A percentile compares a stretch with the other conserved stretches of the same genome.
Conservation (phyloP, 2,113 vertebrate species). For the Nycticorax nycticorax region DNA sequence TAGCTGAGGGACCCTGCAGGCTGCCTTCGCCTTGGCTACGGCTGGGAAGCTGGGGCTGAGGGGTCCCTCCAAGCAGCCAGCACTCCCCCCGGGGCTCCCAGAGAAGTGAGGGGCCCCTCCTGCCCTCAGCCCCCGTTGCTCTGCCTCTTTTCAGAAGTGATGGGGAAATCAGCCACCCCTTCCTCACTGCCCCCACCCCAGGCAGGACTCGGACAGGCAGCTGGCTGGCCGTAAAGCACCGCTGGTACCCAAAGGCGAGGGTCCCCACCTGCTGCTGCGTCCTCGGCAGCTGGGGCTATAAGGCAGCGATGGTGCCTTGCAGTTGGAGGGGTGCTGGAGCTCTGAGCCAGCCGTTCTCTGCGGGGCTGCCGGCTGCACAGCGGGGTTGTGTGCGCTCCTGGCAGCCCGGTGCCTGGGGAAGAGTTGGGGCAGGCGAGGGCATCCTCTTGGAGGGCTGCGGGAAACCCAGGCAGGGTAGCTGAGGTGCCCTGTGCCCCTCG, state of each 20-base stretch:
- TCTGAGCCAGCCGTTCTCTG: background rate
- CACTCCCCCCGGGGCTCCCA: background rate
- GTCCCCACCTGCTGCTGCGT: background rate
- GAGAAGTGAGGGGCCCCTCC: background rate
- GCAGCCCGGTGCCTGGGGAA: accelerated
- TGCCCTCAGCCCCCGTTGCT: background rate
- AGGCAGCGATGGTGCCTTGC: background rate
- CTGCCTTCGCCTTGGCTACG: background rate
- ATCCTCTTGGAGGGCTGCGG: background rate
- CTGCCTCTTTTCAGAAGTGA: background rate
- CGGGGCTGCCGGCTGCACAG: background rate
- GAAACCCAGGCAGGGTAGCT: background rate
- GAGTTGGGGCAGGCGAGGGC: background rate
- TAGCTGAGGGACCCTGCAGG: background rate
- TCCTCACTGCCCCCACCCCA: background rate
- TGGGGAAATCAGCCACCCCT: background rate
- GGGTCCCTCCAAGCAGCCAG: background rate
- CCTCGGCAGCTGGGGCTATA: background rate
- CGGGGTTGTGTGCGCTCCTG: accelerated
- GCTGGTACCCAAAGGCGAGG: background rate
- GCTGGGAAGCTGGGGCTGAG: background rate
- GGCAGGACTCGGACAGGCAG: background rate
- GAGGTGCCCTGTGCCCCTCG: background rate
- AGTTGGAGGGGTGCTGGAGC: background rate
- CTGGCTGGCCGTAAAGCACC: background rate